Percentiles rank a stretch among this genome's conserved stretches.
Evolutionary conservation across 2,113 vertebrate species (phyloP).

Genomic region (Eptatretus burgeri): DNA sequence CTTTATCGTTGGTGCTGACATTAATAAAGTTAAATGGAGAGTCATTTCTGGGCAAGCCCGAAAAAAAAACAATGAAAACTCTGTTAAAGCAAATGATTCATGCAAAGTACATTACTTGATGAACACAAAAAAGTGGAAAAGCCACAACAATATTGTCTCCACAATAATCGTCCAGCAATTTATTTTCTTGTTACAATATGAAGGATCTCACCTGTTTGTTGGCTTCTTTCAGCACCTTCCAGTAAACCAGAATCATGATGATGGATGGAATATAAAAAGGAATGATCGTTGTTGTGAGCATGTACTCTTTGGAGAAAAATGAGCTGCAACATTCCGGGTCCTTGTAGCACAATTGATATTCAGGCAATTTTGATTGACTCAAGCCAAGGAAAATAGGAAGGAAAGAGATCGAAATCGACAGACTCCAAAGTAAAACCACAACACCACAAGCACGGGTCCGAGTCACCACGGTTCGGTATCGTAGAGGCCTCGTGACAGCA

Average conservation of each 20-base stretch:
- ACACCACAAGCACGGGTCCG: constrained; percentile 43
- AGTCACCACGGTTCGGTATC: constrained; percentile 69
- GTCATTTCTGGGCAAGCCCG: too few species aligned
- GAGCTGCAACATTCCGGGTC: constrained; percentile 78
- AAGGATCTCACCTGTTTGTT: neutral
- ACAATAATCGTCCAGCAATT: too few species aligned
- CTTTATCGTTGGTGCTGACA: too few species aligned
- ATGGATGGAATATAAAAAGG: constrained; percentile 50
- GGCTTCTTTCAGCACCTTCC: constrained; percentile 11
- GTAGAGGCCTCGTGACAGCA: constrained; percentile 82
- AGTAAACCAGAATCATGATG: constrained; percentile 57
- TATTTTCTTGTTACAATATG: too few species aligned
- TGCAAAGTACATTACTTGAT: too few species aligned
- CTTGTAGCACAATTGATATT: constrained; percentile 21
- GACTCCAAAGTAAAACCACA: constrained; percentile 69
- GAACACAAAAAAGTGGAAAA: too few species aligned
- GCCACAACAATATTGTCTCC: too few species aligned
- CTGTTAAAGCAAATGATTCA: too few species aligned
- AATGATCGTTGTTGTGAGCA: constrained; percentile 42
- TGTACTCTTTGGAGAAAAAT: constrained; percentile 45
- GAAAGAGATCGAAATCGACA: constrained; percentile 69
- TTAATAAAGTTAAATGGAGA: too few species aligned
- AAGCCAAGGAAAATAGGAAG: constrained; percentile 88
- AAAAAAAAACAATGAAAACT: too few species aligned
- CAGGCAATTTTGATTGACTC: constrained; percentile 33